A percentile compares a stretch with the other conserved stretches of the same genome.
These are phyloP conservation scores for Trachurus trachurus DNA, from an alignment of 2,797 vertebrate species.

Conservation along the genomic window DNA sequence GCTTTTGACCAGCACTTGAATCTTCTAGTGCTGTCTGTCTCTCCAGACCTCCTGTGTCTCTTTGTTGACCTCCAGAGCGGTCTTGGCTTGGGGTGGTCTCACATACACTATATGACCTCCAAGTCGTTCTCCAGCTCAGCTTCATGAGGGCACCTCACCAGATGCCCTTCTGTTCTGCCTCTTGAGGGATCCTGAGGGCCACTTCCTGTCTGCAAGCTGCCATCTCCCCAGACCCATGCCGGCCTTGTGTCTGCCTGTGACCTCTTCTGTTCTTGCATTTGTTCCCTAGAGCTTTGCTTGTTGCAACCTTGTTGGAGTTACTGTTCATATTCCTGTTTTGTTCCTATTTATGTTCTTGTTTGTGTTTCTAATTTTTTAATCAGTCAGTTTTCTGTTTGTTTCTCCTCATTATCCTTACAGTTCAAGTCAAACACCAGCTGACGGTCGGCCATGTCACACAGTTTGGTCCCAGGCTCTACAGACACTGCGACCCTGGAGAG, in stretches of 20 bases:
- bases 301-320: background rate
- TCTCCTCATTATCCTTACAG: background rate
- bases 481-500: background rate
- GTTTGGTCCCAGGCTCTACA: constrained; percentile 18
- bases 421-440: constrained; percentile 16
- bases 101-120: no score
- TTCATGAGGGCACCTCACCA: no score
- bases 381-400: background rate
- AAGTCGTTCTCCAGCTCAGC: no score
- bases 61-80: no score
- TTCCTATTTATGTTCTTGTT: background rate
- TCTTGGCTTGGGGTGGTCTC: no score
- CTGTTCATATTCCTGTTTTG: background rate
- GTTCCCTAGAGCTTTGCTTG: no score
- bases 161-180: background rate
- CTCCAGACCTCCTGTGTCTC: no score
- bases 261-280: no score
- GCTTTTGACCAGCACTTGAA: no score
- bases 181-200: background rate
- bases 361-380: background rate
- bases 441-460: background rate
- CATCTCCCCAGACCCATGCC: background rate
- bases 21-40: no score
- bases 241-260: no score
- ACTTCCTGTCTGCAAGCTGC: background rate